A percentile compares a stretch with the other conserved stretches of the same genome.
phyloP scores from a whole-genome alignment of 1,140 invertebrate species.

The Heliconius congener region DNA sequence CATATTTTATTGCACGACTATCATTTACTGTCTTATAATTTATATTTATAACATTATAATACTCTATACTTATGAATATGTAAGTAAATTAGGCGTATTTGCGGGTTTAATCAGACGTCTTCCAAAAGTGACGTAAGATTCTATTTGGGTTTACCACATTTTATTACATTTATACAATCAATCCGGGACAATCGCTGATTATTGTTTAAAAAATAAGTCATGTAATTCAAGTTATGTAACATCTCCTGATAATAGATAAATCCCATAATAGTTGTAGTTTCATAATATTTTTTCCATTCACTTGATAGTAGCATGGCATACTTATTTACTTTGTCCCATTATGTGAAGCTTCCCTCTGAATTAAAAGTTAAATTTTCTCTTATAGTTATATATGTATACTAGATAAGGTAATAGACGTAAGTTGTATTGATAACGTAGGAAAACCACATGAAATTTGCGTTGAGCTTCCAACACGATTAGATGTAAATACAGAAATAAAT shows the following conservation, averaged over 20 bases:
- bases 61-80: constrained; percentile 49
- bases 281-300: background rate
- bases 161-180: background rate
- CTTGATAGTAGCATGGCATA: background rate
- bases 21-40: constrained; percentile 48
- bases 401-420: constrained; percentile 40
- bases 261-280: background rate
- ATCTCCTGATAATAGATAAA: background rate
- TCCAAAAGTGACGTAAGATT: constrained; percentile 77
- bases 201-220: background rate
- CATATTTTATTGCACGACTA: constrained; percentile 68
- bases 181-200: background rate
- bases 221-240: background rate
- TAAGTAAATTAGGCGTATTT: constrained; percentile 71
- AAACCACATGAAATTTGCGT: constrained; percentile 78
- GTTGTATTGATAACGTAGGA: constrained; percentile 49
- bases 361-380: constrained; percentile 31
- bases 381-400: constrained; percentile 19
- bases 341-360: constrained; percentile 28
- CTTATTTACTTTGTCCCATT: background rate
- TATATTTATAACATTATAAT: constrained; percentile 54
- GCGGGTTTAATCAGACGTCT: constrained; percentile 78
- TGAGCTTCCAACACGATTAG: constrained; percentile 81
- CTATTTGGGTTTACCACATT: constrained; percentile 18
- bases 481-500: constrained; percentile 77